Evolutionary conservation across 1,140 invertebrate species (phyloP).

Genomic region (Muscidifurax raptorellus): DNA sequence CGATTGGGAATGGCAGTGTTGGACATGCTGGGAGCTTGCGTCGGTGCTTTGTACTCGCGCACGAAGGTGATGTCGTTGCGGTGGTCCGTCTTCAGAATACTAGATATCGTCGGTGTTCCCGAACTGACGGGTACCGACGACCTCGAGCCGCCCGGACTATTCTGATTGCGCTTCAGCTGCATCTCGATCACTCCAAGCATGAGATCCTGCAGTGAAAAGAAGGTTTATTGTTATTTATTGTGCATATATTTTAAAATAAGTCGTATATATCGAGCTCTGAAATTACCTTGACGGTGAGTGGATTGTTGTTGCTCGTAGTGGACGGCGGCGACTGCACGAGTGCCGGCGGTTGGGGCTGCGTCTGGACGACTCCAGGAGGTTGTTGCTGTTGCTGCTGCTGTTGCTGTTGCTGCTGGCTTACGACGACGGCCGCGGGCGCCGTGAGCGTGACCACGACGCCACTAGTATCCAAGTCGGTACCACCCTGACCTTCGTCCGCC

Average conservation of each 20-base stretch:
- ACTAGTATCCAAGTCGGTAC: conserved; percentile 69
- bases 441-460: conserved; percentile 65
- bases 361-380: conserved; percentile 57
- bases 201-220: conserved; percentile 75
- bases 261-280: neutral
- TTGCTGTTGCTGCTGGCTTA: conserved; percentile 54
- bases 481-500: conserved; percentile 85
- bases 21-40: conserved; percentile 59
- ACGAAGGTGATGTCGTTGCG: conserved; percentile 77
- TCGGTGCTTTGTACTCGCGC: conserved; percentile 72
- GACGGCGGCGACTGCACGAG: conserved; percentile 75
- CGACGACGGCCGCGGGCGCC: neutral
- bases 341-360: conserved; percentile 66
- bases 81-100: conserved; percentile 78
- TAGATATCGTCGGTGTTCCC: conserved; percentile 80
- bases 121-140: conserved; percentile 69
- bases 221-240: neutral
- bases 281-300: conserved; percentile 79
- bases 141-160: conserved; percentile 67
- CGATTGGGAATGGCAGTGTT: conserved; percentile 71
- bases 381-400: conserved; percentile 54
- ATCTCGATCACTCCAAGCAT: conserved; percentile 86
- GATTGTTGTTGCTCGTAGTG: conserved; percentile 72
- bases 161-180: conserved; percentile 81
- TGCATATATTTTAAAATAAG: too few species aligned